phyloP scores from a whole-genome alignment of 2,113 vertebrate genomes.

The Pardalotus punctatus region DNA sequence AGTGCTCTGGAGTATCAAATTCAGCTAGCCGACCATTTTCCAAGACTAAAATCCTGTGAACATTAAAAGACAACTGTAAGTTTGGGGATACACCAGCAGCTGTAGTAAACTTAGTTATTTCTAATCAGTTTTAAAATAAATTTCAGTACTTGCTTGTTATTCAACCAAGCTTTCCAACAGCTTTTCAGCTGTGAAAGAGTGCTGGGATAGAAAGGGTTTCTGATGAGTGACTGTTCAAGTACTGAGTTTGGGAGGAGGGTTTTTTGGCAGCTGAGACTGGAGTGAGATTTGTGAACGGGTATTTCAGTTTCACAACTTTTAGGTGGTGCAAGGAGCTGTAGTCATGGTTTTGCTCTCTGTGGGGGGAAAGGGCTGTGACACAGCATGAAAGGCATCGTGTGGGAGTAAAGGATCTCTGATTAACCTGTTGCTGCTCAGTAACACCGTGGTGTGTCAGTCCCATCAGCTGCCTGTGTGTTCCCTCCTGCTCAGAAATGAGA shows the following conservation, averaged over 20 bases:
- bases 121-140: not conserved
- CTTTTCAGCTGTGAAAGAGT: not conserved
- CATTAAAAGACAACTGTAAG: not conserved
- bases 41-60: constrained; percentile 90
- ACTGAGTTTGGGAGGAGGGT: not conserved
- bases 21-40: constrained; percentile 86
- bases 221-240: not conserved
- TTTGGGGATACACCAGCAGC: not conserved
- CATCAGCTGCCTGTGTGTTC: not conserved
- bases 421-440: not conserved
- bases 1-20: constrained; percentile 83
- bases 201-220: not conserved
- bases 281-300: not conserved
- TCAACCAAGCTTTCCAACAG: not conserved
- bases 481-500: not conserved
- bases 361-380: not conserved
- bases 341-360: not conserved
- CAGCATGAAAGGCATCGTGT: not conserved
- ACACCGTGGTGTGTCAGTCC: not conserved
- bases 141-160: not conserved
- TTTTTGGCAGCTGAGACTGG: not conserved
- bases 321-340: not conserved
- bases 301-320: not conserved
- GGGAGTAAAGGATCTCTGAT: not conserved
- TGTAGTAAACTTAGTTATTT: not conserved